phyloP scores from a whole-genome alignment of 2,113 vertebrate species.

The Andinoacara biseriatus region DNA sequence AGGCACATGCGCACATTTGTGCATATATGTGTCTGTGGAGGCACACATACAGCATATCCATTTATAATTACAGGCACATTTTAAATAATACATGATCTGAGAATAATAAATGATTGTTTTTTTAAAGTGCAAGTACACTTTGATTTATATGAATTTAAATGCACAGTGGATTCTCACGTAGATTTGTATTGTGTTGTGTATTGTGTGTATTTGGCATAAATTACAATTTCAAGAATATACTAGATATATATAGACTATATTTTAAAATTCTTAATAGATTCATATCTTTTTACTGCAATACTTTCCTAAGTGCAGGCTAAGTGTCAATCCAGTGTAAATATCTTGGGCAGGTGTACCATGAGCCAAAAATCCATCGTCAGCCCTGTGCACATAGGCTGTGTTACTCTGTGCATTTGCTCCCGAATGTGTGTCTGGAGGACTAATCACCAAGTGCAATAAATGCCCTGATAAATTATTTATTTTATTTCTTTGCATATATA shows the following conservation, averaged over 20 bases:
- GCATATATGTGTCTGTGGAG: neutral
- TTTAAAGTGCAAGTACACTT: neutral
- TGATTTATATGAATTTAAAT: neutral
- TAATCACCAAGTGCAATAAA: conserved; percentile 5
- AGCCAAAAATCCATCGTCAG: conserved; percentile 44
- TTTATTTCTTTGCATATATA: neutral
- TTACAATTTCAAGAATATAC: no score
- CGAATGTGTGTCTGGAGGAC: conserved; percentile 8
- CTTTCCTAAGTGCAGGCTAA: neutral
- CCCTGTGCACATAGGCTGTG: conserved; percentile 18
- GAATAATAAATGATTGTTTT: neutral
- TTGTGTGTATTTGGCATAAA: neutral
- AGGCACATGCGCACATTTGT: neutral
- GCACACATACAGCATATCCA: neutral
- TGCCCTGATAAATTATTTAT: neutral
- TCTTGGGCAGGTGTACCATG: conserved; percentile 43
- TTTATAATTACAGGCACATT: neutral
- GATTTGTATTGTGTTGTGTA: no score
- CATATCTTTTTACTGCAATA: neutral
- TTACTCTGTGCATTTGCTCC: conserved; percentile 21
- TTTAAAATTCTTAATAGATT: neutral
- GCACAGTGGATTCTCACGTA: neutral
- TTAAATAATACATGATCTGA: neutral
- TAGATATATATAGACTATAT: neutral
- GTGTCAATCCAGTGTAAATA: conserved; percentile 52